Conservation (phyloP, 1,140 invertebrate genomes). For the Ylistrum balloti region DNA sequence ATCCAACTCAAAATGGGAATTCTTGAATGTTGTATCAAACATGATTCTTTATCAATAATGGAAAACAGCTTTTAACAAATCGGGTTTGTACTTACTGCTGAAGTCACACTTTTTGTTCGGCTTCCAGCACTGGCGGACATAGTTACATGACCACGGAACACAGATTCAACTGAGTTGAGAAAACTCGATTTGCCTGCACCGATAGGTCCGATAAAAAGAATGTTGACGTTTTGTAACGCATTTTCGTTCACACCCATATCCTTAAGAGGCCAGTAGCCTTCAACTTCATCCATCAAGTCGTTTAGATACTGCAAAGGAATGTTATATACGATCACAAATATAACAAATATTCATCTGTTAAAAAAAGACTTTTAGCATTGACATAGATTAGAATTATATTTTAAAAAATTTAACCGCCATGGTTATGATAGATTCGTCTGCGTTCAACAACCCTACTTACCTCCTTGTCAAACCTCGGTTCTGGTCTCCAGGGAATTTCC, state of each 20-base stretch:
- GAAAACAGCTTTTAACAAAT: too few relatives aligned
- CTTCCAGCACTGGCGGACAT: not conserved
- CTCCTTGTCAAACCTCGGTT: not conserved
- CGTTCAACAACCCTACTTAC: too few relatives aligned
- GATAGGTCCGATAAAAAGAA: not conserved
- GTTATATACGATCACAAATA: too few relatives aligned
- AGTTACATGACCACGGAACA: not conserved
- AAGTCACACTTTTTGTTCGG: not conserved
- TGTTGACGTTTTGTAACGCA: slow-evolving; percentile 28
- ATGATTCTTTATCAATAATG: too few relatives aligned
- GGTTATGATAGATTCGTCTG: too few relatives aligned
- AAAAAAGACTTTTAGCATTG: too few relatives aligned
- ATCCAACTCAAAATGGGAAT: too few relatives aligned
- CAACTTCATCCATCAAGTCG: slow-evolving; percentile 46
- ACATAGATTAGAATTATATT: too few relatives aligned
- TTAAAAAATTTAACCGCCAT: too few relatives aligned
- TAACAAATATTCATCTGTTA: too few relatives aligned
- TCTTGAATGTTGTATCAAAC: too few relatives aligned
- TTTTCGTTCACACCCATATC: slow-evolving; percentile 50
- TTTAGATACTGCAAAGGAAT: slow-evolving; percentile 46
- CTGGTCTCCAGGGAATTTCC: not conserved
- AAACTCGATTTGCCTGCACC: not conserved
- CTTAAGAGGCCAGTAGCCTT: slow-evolving; percentile 51
- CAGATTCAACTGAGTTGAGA: not conserved
- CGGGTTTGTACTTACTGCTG: not conserved